Conservation (phyloP, 2,888 invertebrate genomes). For the Dastarcus helophoroides region DNA sequence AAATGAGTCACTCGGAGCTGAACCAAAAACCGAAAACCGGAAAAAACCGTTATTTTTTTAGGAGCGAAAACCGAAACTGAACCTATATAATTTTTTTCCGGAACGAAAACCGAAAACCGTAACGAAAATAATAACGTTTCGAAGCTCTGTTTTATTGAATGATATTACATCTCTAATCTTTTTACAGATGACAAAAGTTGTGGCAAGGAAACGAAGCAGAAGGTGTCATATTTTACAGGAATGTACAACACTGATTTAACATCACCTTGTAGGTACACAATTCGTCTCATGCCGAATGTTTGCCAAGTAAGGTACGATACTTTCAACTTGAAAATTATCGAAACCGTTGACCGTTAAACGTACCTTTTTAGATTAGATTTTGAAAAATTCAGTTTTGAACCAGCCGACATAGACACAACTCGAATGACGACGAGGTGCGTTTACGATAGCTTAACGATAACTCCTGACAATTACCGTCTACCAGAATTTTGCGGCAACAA, state of each 20-base stretch:
- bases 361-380: constrained; percentile 16
- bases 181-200: constrained; percentile 10
- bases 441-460: constrained; percentile 5
- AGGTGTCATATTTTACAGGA: constrained; percentile 12
- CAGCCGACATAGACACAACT: constrained; percentile 7
- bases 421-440: constrained; percentile 2
- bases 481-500: constrained; percentile 49
- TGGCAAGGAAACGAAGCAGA: constrained; percentile 8
- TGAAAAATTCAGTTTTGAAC: constrained; percentile 11
- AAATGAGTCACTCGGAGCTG: too few relatives aligned
- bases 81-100: too few relatives aligned
- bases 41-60: too few relatives aligned
- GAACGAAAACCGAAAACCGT: too few relatives aligned
- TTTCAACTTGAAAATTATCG: not conserved
- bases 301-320: constrained; percentile 11
- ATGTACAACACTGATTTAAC: constrained; percentile 4
- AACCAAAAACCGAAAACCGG: too few relatives aligned
- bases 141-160: too few relatives aligned
- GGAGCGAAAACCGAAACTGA: too few relatives aligned
- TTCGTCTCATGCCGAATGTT: constrained; percentile 9
- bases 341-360: too few relatives aligned
- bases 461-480: constrained; percentile 17
- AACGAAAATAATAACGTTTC: too few relatives aligned
- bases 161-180: too few relatives aligned
- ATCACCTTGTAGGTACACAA: constrained; percentile 7